Conservation (phyloP, 2,888 invertebrate species). For the Seira ritae region DNA sequence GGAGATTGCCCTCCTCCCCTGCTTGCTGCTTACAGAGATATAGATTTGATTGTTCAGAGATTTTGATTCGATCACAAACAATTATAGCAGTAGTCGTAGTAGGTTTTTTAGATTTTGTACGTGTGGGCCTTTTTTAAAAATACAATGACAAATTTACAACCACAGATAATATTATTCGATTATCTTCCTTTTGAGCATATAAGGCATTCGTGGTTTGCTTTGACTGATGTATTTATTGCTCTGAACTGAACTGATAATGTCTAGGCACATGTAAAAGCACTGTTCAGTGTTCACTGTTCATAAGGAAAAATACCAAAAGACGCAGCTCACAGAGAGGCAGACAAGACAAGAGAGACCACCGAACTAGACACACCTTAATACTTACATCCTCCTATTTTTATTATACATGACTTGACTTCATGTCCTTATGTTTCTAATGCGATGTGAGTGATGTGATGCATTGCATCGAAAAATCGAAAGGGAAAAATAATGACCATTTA, state of each 20-base stretch:
- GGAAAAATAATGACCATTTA: background rate
- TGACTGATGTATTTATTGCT: conserved; percentile 23
- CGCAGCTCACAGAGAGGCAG: background rate
- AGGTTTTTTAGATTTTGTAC: background rate
- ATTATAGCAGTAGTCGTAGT: background rate
- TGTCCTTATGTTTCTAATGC: background rate
- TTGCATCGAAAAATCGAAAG: background rate
- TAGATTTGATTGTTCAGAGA: background rate
- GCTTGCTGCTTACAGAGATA: no score
- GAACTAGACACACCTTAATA: background rate
- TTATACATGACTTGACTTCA: background rate
- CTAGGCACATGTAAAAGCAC: conserved; percentile 22
- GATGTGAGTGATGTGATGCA: no score
- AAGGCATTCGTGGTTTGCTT: conserved; percentile 28
- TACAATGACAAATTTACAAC: conserved; percentile 29
- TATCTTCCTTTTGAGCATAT: conserved; percentile 30
- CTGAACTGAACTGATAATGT: conserved; percentile 23
- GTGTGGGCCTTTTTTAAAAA: conserved; percentile 2
- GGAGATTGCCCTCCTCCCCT: background rate
- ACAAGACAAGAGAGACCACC: background rate
- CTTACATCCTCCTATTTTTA: background rate
- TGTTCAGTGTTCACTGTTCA: background rate
- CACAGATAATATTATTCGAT: conserved; percentile 3
- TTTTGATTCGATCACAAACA: background rate
- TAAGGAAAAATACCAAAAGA: background rate